Evolutionary conservation across 1,140 invertebrate species (phyloP), one percentile per base, ranked within the genome.

Genomic region (Meloidogyne exigua): DNA sequence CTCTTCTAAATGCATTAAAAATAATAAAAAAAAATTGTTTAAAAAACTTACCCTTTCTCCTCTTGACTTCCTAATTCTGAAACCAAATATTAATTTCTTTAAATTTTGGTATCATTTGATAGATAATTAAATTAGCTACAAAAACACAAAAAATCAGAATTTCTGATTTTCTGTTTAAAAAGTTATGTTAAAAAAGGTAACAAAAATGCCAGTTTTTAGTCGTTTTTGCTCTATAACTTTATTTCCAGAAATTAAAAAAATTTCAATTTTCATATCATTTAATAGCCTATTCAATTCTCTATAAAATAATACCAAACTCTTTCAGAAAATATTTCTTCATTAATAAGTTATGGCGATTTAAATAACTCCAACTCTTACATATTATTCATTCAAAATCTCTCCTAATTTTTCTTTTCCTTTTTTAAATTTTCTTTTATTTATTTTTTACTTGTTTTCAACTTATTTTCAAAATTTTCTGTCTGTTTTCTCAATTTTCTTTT

Each of bases 401-500:
- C 44, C 44, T 7, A 18, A 9, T 57, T 18, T 57, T 7, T 49
- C 2, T 57, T 57, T 57, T n/a, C 7, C 21, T 57, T n/a, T 57
- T n/a, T n/a, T n/a, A n/a, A 57, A 57, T 7, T n/a, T n/a, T 57
- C 21, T 5, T n/a, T 57, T n/a, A 0, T 15, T n/a, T 57, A 18
- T 49, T n/a, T 18, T 57, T 57, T 57, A n/a, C 49, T 57, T 57
- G n/a, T 57, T 57, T 57, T 57, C 21, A n/a, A 57, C 2, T n/a
- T 57, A n/a, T n/a, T 57, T 57, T 10, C 9, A 4, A 39, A 39
- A 39, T 39, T 39, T 57, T n/a, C n/a, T 57, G 49, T 57, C 49
- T 57, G 49, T 57, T n/a, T n/a, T 57, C 49, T n/a, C 49, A 57
- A 57, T n/a, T 57, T 57, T 57, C 49, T 44, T 57, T 57, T 57